Evolutionary conservation across 1,140 invertebrate genomes (phyloP), one percentile per base, ranked within the genome.

Genomic region (Eueides isabella): DNA sequence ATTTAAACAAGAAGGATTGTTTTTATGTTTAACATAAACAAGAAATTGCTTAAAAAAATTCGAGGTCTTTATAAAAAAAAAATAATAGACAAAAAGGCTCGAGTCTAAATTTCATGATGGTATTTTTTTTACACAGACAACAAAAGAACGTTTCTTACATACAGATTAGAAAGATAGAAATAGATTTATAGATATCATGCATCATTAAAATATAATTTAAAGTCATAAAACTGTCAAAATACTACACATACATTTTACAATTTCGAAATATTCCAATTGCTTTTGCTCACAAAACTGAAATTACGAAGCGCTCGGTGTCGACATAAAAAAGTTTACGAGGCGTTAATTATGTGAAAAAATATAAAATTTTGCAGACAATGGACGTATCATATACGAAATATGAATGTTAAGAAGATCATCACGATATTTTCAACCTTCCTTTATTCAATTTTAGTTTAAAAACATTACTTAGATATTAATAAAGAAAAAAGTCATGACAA

Each of bases 301-400:
- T 55, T 19, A 55, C 48, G 23, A 26, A 26, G 48, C 48, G 48
- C 48, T 26, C 48, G 28, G 41, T 55, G 41, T 67, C 66, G 41
- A 48, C 41, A 67, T 67, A 44, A 67, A 67, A 55, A n/a, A 28
- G 41, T 67, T 67, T 67, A 67, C 48, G 38, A 55, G 28, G 66
- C 48, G n/a, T 41, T 38, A 35, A 55, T 67, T 31, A 30, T 55
- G 48, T 31, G 19, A 5, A 55, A 19, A 55, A 55, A 55, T 55
- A 55, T 55, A 55, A 55, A 55, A 26, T 23, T 55, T 55, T 26
- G 48, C 19, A 55, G 48, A 55, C 48, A 55, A 55, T 55, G 48
- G 7, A 38, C 7, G 41, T 55, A 55, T 55, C 23, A 26, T 55
- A n/a, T 55, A 9, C 48, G 48, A 55, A 55, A 55, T 55, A 7